Conservation (phyloP, 1,140 invertebrate species). For the Chelonus insularis region DNA sequence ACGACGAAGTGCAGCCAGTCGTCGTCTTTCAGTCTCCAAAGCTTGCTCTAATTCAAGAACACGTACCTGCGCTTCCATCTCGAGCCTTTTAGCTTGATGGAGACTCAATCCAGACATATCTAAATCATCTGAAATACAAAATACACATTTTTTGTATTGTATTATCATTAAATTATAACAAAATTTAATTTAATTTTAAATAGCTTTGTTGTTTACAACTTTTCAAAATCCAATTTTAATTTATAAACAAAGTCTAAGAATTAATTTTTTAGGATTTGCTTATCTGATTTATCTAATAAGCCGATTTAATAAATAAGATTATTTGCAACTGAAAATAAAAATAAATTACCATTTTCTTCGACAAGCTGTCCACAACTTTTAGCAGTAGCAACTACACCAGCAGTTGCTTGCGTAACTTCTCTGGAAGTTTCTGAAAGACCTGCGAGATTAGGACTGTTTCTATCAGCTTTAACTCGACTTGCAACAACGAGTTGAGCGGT, state of each 20-base stretch:
- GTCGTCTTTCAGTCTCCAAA: constrained; percentile 83
- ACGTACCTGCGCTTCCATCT: constrained; percentile 94
- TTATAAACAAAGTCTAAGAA: no score
- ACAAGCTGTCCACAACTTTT: constrained; percentile 85
- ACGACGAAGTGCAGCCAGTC: constrained; percentile 82
- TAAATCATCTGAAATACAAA: constrained; percentile 72
- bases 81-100: constrained; percentile 91
- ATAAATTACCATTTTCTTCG: constrained; percentile 75
- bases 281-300: no score
- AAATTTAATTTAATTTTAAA: not conserved
- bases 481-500: constrained; percentile 97
- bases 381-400: constrained; percentile 88
- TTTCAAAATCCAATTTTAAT: no score
- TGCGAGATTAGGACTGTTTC: constrained; percentile 75
- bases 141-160: constrained; percentile 5
- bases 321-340: no score
- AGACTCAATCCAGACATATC: constrained; percentile 88
- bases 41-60: constrained; percentile 91
- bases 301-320: no score
- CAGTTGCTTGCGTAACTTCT: constrained; percentile 86
- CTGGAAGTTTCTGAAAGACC: constrained; percentile 83
- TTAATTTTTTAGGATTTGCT: no score
- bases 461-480: constrained; percentile 87
- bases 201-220: constrained; percentile 4
- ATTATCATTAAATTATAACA: no score